Evolutionary conservation across 2,888 invertebrate genomes (phyloP).

Genomic region (Caenorhabditis parvicauda): DNA sequence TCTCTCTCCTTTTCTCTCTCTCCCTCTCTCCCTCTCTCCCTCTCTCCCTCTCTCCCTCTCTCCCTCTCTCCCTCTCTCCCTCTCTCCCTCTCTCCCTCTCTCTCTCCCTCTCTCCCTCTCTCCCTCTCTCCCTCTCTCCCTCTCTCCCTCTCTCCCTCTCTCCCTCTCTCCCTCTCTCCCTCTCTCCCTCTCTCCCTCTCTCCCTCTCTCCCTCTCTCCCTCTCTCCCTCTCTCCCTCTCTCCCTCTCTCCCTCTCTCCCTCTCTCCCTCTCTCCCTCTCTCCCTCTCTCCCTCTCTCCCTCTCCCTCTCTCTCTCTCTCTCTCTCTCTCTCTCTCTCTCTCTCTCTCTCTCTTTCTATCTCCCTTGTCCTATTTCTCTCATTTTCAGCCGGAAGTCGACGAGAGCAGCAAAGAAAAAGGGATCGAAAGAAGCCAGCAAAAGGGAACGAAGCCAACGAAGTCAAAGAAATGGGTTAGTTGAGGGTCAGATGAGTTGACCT

Average conservation of each 20-base stretch:
- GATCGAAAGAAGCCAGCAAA: too few relatives aligned
- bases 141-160: conserved; percentile 3
- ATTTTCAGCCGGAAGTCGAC: too few relatives aligned
- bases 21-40: too few relatives aligned
- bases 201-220: conserved; percentile 1
- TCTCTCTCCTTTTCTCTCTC: too few relatives aligned
- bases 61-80: too few relatives aligned
- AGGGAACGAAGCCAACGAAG: too few relatives aligned
- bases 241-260: conserved; percentile 14
- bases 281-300: conserved; percentile 3
- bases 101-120: neutral
- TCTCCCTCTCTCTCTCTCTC: conserved; percentile 7
- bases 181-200: neutral
- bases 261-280: conserved; percentile 5
- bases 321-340: conserved; percentile 1
- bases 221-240: conserved; percentile 1
- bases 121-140: neutral
- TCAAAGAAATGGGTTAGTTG: too few relatives aligned
- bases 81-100: neutral
- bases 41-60: too few relatives aligned
- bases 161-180: neutral
- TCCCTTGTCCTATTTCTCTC: conserved; percentile 4
- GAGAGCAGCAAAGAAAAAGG: too few relatives aligned
- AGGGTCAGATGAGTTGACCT: too few relatives aligned
- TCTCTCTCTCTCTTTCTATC: conserved; percentile 1